phyloP scores from a whole-genome alignment of 2,888 invertebrate species.

The Pseudolycoriella hygida region DNA sequence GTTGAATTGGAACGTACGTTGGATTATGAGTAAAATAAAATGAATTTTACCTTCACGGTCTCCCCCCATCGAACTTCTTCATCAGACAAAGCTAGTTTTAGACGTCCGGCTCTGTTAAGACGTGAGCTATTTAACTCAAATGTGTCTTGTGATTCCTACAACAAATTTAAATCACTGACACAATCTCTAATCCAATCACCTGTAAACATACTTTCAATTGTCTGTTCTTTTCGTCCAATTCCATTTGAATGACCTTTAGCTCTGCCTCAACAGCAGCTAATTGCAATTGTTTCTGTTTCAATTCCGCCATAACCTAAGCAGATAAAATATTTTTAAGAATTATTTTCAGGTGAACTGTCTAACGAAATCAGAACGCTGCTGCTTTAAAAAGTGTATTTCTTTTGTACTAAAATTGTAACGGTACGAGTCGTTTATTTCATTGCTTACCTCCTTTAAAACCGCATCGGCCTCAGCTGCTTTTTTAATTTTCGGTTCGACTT shows the following conservation, averaged over 20 bases:
- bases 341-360: neutral
- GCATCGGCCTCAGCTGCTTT: slow-evolving; percentile 59
- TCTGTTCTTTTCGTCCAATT: slow-evolving; percentile 51
- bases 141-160: slow-evolving; percentile 27
- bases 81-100: slow-evolving; percentile 73
- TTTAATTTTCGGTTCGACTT: slow-evolving; percentile 76
- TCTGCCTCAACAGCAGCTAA: slow-evolving; percentile 67
- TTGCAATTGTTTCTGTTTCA: slow-evolving; percentile 64
- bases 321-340: no score
- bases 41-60: slow-evolving; percentile 32
- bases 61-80: slow-evolving; percentile 75
- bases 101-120: slow-evolving; percentile 60
- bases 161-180: no score
- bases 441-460: slow-evolving; percentile 52
- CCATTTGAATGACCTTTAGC: slow-evolving; percentile 29
- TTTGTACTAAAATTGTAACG: no score
- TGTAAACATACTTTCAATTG: slow-evolving; percentile 32
- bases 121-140: slow-evolving; percentile 64
- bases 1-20: slow-evolving; percentile 8
- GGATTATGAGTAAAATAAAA: neutral
- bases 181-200: no score
- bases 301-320: slow-evolving; percentile 41
- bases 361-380: neutral
- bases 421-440: no score
- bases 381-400: no score